Base-by-base conservation (phyloP, 2,888 invertebrate species). In the Dicycla oo region DNA sequence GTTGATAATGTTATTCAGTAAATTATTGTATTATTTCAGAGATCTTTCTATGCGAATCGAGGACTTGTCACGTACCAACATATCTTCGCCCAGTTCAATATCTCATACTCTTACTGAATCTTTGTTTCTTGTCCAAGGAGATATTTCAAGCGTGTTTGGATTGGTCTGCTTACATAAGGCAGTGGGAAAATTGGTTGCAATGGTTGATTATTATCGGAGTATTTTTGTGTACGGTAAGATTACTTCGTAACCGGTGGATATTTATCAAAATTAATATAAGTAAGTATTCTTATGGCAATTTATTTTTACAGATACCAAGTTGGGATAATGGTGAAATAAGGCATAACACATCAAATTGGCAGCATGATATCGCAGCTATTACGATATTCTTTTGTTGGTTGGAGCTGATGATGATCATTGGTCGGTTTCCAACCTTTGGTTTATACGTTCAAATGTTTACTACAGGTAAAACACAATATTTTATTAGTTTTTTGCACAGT, bases 381-480 rank as follows among this genome's bases (percentile, higher is more conserved):
- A 97, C 98, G 0, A 97, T 98, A 86, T 97, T 98, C 77, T 94
- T 98, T 66, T 97, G 98, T 53, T 98, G 98, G 98, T 91, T 98
- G 11, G 98, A 98, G 89, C 93, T 98, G 23, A 98, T 98, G 98
- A 97, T 98, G 97, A 97, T 98, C 40, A 97, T 98, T 23, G 98
- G 98, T 34, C 95, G 98, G 70, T 98, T 98, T 92, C 98, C 98
- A 49, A 97, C 98, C 83, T 98, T 98, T 86, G 98, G 98, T 0
- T 94, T 98, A 4, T 98, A 98, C 89, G 97, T 98, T 34, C 98
- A 98, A 93, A 98, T 98, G 98, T 98, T 98, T 90, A 98, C 98
- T 2, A 98, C 97, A 87, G 97, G 97, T 97, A 54, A 47, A 61
- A 51, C 1, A 38, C 11, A 60, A 26, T n/a, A n/a, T n/a, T n/a